Percentiles rank a stretch among this genome's conserved stretches.
These are phyloP conservation scores for Columbina picui DNA, from an alignment of 2,113 vertebrate species.

Conservation along the genomic window DNA sequence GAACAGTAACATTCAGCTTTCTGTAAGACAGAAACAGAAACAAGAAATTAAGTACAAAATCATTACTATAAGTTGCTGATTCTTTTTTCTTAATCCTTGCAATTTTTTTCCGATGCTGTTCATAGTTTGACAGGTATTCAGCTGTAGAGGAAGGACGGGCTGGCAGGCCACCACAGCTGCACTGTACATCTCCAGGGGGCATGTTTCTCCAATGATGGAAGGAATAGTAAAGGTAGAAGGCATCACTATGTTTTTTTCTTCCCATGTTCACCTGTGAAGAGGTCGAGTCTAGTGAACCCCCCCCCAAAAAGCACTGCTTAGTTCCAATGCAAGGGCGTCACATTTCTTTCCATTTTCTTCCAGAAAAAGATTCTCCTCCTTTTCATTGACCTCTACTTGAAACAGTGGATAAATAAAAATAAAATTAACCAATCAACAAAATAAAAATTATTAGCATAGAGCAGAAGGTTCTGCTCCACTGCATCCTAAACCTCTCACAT, in stretches of 20 bases:
- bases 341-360: neutral
- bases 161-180: neutral
- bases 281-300: accelerated
- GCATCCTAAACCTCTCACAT: neutral
- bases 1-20: neutral
- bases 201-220: accelerated
- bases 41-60: neutral
- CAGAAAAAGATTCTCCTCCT: neutral
- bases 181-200: neutral
- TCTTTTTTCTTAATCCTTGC: neutral
- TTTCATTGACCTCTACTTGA: neutral
- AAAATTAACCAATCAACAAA: neutral
- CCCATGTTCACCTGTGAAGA: accelerated
- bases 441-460: neutral
- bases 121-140: neutral
- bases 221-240: neutral
- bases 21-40: neutral
- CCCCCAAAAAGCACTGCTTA: accelerated
- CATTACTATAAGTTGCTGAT: neutral
- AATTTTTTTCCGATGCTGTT: accelerated
- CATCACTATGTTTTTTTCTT: neutral
- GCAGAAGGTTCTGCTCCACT: neutral
- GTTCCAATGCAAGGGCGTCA: neutral
- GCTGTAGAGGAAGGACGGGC: neutral
- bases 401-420: neutral